Percentiles rank a stretch among this genome's conserved stretches.
phyloP scores from a whole-genome alignment of 2,113 vertebrate genomes.

The Lota lota region DNA sequence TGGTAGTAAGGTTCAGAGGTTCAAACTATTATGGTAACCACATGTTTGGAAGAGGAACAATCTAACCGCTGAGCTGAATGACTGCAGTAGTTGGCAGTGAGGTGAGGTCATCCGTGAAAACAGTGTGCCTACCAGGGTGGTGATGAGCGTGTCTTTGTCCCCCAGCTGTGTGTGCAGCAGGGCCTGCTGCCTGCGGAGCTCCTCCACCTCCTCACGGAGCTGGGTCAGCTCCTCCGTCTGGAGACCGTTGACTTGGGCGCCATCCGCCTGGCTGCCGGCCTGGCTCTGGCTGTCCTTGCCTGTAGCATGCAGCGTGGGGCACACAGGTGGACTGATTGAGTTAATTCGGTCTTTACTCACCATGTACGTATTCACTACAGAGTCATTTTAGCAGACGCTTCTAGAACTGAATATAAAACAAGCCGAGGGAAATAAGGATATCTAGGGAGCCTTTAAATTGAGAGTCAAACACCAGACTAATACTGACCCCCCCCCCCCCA shows the following conservation, averaged over 20 bases:
- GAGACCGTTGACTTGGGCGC: slow-evolving; percentile 85
- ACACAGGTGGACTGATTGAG: neutral
- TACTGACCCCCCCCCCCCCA: too few relatives aligned
- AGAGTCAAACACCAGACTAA: too few relatives aligned
- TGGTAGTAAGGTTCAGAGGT: neutral
- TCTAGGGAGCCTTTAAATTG: too few relatives aligned
- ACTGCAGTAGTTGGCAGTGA: neutral
- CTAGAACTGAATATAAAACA: too few relatives aligned
- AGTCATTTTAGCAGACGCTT: too few relatives aligned
- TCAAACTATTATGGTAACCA: neutral
- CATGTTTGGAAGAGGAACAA: too few relatives aligned
- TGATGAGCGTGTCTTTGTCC: slow-evolving; percentile 83
- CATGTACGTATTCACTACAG: too few relatives aligned
- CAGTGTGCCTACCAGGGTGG: slow-evolving; percentile 72
- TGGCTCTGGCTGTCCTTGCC: slow-evolving; percentile 79
- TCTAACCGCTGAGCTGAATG: too few relatives aligned
- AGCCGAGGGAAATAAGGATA: too few relatives aligned
- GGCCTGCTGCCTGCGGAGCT: slow-evolving; percentile 79
- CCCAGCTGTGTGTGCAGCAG: slow-evolving; percentile 79
- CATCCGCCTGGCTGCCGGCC: slow-evolving; percentile 65
- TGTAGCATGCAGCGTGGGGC: slow-evolving; percentile 25
- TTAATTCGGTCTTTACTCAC: too few relatives aligned
- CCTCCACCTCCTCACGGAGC: slow-evolving; percentile 82
- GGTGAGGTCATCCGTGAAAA: neutral
- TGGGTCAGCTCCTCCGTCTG: slow-evolving; percentile 84